Base-by-base conservation (phyloP, 2,888 invertebrate genomes). In the Catocala nupta region DNA sequence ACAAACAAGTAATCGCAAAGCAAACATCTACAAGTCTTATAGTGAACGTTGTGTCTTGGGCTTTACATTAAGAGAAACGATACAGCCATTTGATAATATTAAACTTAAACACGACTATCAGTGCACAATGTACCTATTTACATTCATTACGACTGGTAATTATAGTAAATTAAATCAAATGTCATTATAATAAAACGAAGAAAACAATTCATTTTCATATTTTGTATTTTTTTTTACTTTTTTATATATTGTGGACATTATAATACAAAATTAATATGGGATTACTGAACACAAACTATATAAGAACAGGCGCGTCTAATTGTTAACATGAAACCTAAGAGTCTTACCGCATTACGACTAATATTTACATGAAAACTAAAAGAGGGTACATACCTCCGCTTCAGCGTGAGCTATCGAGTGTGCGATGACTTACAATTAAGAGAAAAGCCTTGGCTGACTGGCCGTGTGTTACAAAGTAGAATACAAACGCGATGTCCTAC, bases 41-140 rank as follows among this genome's bases (percentile, higher is more conserved):
- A 81, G 70, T 78, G 80, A 85, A 86, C 75, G 77, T 81, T 76
- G 79, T 82, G 82, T 87, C 84, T 85, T 84, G 85, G 86, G 85
- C 83, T 77, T 82, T 78, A 80, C 77, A 80, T 80, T 63, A 82
- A 79, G 78, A 84, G 79, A 86, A 86, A 84, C 80, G 82, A 88
- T 90, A 93, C 91, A 92, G 92, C 91, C 92, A 89, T 90, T 86
- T 86, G 77, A 81, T 84, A 86, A 81, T 85, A 88, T 90, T 90
- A 42, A 81, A 91, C 91, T 90, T 91, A 91, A 88, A 85, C 79
- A 81, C 80, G 78, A 89, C 87, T 90, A 90, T 92, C 92, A 92
- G 93, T 93, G 93, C 92, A 90, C 87, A 83, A 87, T 89, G 82
- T 90, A 88, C 69, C 84, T 90, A 93, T 93, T 78, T 93, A 93